Evolutionary conservation across 2,797 vertebrate genomes (phyloP), one percentile per base, ranked within the genome.

Genomic region (Phaenicophaeus curvirostris): DNA sequence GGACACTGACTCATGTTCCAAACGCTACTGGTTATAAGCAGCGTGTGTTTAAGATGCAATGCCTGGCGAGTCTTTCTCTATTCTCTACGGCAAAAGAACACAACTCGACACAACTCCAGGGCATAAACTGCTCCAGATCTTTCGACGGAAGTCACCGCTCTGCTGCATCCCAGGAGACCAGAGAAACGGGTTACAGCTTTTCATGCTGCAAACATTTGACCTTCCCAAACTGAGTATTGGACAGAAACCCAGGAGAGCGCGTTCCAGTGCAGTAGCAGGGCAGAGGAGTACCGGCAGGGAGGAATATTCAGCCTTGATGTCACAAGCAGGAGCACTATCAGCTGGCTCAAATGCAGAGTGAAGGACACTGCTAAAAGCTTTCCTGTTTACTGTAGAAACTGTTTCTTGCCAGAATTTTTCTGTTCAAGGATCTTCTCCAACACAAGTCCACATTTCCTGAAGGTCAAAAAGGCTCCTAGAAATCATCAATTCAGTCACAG

Each of bases 1-100:
- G 4, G 5, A 42, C 53, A 20, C 30, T 1, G 30, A 30, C 8
- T 8, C 11, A 37, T 0, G 57, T 1, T 28, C 59, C 54, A 44
- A 46, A 20, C 5, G 1, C 19, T 24, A 21, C 19, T n/a, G 5
- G 0, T 1, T 13, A 21, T 0, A 37, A 55, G 46, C 27, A 50
- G 33, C 5, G 54, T 28, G 41, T 5, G 30, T 23, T 86, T 2
- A 17, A 48, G 63, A 53, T 5, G 14, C 37, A 42, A 25, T 2
- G 63, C 53, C 35, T 74, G 23, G 14, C 44, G 65, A 41, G 8
- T 3, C 30, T 20, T 88, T 67, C 72, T 83, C 63, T 63, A 14
- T 71, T 87, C 78, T n/a, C 73, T 24, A 37, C 55, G 65, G 33
- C 33, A 63, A 42, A 78, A 81, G 30, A 61, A 53, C 6, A 17